Evolutionary conservation across 2,888 invertebrate genomes (phyloP).

Genomic region (Globia sparganii): DNA sequence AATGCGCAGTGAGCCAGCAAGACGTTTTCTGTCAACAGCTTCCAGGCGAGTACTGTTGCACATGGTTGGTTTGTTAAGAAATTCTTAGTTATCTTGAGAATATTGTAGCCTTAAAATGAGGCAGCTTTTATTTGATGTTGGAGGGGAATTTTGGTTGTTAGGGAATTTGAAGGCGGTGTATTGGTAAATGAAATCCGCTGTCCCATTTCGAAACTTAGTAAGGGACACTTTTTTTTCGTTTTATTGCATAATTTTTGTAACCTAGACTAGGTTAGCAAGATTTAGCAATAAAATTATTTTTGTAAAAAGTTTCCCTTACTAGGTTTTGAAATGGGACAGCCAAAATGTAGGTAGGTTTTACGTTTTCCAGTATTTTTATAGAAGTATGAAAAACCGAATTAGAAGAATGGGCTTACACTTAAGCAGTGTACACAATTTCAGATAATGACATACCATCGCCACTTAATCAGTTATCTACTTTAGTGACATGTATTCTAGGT

Average conservation of each 20-base stretch:
- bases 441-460: no score
- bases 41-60: slow-evolving; percentile 21
- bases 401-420: no score
- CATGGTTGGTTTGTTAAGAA: slow-evolving; percentile 37
- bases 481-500: background rate
- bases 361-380: background rate
- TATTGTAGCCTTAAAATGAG: slow-evolving; percentile 28
- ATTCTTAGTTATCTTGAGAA: slow-evolving; percentile 49
- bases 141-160: background rate
- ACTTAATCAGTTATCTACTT: no score
- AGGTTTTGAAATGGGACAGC: no score
- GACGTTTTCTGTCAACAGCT: slow-evolving; percentile 41
- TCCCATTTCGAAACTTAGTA: no score
- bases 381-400: no score
- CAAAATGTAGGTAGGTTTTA: background rate
- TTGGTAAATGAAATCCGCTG: background rate
- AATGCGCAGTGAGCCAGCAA: slow-evolving; percentile 37
- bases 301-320: no score
- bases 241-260: no score
- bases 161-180: background rate
- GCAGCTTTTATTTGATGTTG: slow-evolving; percentile 14
- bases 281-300: no score
- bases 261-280: no score
- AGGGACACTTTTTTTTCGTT: no score
- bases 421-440: no score